A percentile compares a stretch with the other conserved stretches of the same genome.
phyloP scores from a whole-genome alignment of 2,888 invertebrate species.

The Panopea generosa region DNA sequence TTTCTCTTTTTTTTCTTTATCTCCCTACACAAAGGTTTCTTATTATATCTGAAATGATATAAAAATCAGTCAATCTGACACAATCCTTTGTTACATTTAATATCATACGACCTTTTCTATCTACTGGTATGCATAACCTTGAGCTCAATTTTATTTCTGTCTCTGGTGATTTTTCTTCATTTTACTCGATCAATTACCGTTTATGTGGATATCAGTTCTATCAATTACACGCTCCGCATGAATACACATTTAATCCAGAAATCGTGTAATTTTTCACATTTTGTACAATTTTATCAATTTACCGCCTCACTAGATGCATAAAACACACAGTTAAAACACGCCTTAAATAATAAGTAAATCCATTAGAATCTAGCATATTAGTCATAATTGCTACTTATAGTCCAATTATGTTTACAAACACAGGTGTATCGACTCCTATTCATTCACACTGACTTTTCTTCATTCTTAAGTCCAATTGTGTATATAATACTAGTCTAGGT shows the following conservation, averaged over 20 bases:
- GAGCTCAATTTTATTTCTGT: constrained; percentile 1
- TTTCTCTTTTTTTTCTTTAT: neutral
- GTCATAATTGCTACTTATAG: constrained; percentile 24
- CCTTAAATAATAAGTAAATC: constrained; percentile 20
- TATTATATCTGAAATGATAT: neutral
- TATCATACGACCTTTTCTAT: no score
- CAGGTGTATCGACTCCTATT: no score
- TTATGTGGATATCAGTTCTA: neutral
- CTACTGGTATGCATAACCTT: no score
- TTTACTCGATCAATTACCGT: neutral
- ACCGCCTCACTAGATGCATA: constrained; percentile 4
- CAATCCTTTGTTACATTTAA: neutral
- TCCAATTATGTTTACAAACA: constrained; percentile 31
- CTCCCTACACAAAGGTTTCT: neutral
- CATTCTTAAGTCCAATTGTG: no score
- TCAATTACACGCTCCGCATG: no score
- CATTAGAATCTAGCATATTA: constrained; percentile 21
- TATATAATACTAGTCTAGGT: no score
- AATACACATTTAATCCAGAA: neutral
- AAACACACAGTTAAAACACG: no score
- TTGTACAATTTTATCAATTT: constrained; percentile 24
- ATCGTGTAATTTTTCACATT: constrained; percentile 7
- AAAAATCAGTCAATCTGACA: neutral
- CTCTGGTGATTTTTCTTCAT: neutral
- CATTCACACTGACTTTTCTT: no score